Conservation (phyloP, 2,113 vertebrate species). For the Osmerus mordax region DNA sequence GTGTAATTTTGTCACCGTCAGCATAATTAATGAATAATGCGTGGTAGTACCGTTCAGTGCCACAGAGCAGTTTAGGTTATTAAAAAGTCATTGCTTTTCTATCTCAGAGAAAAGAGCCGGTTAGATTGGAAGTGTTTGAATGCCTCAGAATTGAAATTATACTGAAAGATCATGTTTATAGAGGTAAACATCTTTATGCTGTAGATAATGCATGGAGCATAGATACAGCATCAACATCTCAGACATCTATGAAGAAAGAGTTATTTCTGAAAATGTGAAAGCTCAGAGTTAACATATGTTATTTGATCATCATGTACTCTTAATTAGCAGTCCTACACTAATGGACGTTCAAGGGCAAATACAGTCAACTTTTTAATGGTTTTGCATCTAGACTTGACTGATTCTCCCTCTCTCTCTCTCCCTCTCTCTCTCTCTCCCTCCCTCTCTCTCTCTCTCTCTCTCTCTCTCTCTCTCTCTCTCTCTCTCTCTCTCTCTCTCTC, state of each 20-base stretch:
- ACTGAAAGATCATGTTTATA: constrained; percentile 36
- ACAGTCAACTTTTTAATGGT: no score
- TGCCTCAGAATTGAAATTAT: constrained; percentile 48
- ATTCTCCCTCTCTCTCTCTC: background rate
- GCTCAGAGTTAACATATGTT: background rate
- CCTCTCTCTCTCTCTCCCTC: no score
- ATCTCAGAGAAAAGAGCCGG: constrained; percentile 49
- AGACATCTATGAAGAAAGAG: background rate
- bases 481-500: no score
- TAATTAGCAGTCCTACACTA: no score
- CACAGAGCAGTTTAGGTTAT: constrained; percentile 60
- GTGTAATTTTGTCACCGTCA: constrained; percentile 44
- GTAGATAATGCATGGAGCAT: constrained; percentile 4
- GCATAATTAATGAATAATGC: constrained; percentile 60
- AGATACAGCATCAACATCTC: background rate
- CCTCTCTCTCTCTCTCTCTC: no score
- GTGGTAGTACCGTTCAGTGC: constrained; percentile 55
- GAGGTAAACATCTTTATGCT: constrained; percentile 11
- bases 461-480: no score
- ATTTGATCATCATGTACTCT: no score
- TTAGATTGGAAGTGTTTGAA: constrained; percentile 56
- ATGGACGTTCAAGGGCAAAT: no score
- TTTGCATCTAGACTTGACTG: no score
- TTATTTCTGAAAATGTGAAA: background rate
- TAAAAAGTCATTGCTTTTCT: constrained; percentile 62